Percentiles rank a stretch among this genome's conserved stretches.
These are phyloP conservation scores for Umimayanthus kanabou DNA, from an alignment of 92 coral and sea anemone species.

Conservation along the genomic window DNA sequence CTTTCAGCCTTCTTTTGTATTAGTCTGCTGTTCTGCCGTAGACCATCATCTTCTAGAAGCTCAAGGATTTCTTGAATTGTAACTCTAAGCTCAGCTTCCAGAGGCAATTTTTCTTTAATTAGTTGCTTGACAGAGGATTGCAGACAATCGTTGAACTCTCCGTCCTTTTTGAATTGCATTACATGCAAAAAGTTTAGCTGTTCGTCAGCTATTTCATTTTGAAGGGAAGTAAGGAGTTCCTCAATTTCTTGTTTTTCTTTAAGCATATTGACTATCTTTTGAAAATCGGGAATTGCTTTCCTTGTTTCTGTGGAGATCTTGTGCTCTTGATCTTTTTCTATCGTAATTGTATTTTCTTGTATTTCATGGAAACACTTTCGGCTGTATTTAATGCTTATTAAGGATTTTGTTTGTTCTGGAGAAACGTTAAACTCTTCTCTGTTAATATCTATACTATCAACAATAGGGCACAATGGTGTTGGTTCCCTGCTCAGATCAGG, in stretches of 20 bases:
- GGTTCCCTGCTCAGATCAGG: background rate
- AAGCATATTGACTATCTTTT: background rate
- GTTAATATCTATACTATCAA: background rate
- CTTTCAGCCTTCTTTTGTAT: conserved; percentile 45
- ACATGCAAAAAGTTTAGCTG: conserved; percentile 33
- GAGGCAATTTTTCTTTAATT: conserved; percentile 17
- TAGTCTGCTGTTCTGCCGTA: background rate
- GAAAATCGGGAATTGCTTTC: background rate
- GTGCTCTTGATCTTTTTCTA: background rate
- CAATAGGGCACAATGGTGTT: background rate
- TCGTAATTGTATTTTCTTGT: background rate
- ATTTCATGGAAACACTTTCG: background rate
- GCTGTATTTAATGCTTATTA: background rate
- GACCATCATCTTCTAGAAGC: conserved; percentile 32
- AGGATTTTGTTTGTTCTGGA: background rate
- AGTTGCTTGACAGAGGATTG: conserved; percentile 21
- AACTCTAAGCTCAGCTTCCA: conserved; percentile 19
- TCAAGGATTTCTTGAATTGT: conserved; percentile 24
- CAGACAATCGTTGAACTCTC: conserved; percentile 1
- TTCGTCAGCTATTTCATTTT: conserved; percentile 22
- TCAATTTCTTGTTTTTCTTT: conserved; percentile 36
- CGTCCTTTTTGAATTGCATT: conserved; percentile 30
- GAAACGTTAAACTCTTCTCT: background rate
- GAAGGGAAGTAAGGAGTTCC: conserved; percentile 11
- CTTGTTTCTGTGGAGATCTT: background rate